Evolutionary conservation across 2,797 vertebrate species (phyloP).

Genomic region (Lepilemur ruficaudatus): DNA sequence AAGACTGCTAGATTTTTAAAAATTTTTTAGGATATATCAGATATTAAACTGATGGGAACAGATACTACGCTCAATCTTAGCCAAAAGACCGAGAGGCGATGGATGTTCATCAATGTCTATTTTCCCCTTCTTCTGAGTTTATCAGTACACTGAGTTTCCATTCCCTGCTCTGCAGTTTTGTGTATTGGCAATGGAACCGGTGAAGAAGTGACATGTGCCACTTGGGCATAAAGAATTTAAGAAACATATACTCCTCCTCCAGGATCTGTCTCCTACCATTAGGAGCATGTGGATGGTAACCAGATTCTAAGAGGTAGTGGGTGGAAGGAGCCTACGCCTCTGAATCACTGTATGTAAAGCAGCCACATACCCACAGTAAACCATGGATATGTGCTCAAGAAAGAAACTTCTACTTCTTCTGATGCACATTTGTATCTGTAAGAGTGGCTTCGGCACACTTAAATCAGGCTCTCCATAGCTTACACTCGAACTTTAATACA

Average conservation of each 20-base stretch:
- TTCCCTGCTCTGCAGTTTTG: rapidly evolving
- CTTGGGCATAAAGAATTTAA: neutral
- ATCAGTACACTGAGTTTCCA: neutral
- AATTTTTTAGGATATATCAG: no score
- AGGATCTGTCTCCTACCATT: neutral
- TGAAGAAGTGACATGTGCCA: neutral
- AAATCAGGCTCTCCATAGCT: neutral
- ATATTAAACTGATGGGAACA: no score
- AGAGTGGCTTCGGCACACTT: neutral
- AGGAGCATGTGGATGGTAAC: neutral
- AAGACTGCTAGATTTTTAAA: neutral
- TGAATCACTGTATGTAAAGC: neutral
- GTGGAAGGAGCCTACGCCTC: neutral
- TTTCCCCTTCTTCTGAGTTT: neutral
- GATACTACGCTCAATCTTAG: no score
- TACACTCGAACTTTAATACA: neutral
- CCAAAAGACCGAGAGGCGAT: no score
- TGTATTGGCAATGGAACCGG: neutral
- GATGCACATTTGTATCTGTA: neutral
- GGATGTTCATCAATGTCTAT: neutral
- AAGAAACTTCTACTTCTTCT: neutral
- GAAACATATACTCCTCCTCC: neutral
- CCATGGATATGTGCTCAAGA: neutral
- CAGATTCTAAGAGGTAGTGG: neutral
- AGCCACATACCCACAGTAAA: neutral